Conservation (phyloP, 2,888 invertebrate genomes). For the Formica aserva region DNA sequence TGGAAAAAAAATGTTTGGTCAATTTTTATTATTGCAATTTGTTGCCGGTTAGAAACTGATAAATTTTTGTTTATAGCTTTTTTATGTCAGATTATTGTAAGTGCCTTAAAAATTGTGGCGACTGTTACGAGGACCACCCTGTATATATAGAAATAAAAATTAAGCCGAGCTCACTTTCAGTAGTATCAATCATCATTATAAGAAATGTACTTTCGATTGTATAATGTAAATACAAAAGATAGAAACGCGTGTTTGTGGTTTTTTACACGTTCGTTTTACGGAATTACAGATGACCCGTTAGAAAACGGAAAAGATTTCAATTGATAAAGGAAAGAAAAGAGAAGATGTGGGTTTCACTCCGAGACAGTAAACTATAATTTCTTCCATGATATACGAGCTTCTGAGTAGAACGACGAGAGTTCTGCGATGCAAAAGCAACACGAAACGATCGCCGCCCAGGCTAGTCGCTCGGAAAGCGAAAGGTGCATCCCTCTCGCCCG, state of each 20-base stretch:
- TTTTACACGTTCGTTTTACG: background rate
- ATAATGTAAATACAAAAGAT: background rate
- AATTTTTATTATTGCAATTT: too few relatives aligned
- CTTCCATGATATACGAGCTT: constrained; percentile 74
- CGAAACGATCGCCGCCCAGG: constrained; percentile 70
- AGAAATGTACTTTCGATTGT: background rate
- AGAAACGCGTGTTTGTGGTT: constrained; percentile 18
- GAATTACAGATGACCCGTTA: constrained; percentile 24
- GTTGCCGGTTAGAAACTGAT: too few relatives aligned
- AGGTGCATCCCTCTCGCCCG: constrained; percentile 65
- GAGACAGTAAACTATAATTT: constrained; percentile 74
- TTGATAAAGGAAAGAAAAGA: background rate
- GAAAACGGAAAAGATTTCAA: constrained; percentile 41
- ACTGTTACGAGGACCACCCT: too few relatives aligned
- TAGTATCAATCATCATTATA: too few relatives aligned
- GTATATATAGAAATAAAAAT: too few relatives aligned
- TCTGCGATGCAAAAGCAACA: constrained; percentile 74
- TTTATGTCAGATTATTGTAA: too few relatives aligned
- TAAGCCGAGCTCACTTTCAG: too few relatives aligned
- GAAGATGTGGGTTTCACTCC: constrained; percentile 71
- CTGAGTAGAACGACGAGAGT: constrained; percentile 65
- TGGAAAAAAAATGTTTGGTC: too few relatives aligned
- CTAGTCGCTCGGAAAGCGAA: constrained; percentile 54
- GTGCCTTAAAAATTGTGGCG: too few relatives aligned
- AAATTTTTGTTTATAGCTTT: too few relatives aligned